Percentiles rank a stretch among this genome's conserved stretches.
These are phyloP conservation scores for Sphaerophoria rueppellii DNA, from an alignment of 2,888 invertebrate genomes.

Conservation along the genomic window DNA sequence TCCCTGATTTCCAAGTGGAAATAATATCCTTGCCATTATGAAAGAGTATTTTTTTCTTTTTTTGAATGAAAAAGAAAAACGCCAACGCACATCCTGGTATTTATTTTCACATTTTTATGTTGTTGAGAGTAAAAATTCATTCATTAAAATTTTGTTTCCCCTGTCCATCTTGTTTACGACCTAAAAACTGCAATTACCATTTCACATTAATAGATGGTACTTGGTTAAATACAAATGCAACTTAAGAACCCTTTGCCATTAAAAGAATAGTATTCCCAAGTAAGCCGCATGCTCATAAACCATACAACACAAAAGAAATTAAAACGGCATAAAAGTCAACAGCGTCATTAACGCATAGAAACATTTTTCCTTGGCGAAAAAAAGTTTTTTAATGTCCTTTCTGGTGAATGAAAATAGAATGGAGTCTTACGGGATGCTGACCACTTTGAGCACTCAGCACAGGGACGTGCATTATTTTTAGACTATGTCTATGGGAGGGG, in stretches of 20 bases:
- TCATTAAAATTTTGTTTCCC: constrained; percentile 17
- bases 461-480: not conserved
- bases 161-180: constrained; percentile 62
- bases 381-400: constrained; percentile 54
- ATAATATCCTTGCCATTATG: too few relatives aligned
- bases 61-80: too few relatives aligned
- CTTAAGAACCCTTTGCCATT: constrained; percentile 53
- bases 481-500: too few relatives aligned
- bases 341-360: constrained; percentile 62
- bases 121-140: constrained; percentile 1
- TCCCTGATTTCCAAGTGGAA: constrained; percentile 10
- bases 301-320: constrained; percentile 61
- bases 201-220: constrained; percentile 57
- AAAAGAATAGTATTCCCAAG: not conserved
- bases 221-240: constrained; percentile 59
- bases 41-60: too few relatives aligned
- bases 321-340: constrained; percentile 71
- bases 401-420: constrained; percentile 4
- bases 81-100: not conserved
- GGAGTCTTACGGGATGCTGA: not conserved
- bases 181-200: constrained; percentile 69
- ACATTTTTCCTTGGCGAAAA: constrained; percentile 43
- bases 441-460: not conserved
- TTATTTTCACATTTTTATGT: constrained; percentile 9
- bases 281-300: not conserved